These are phyloP conservation scores for honey bee (Apis mellifera) DNA, from an alignment of 1,140 invertebrate species.

Conservation along the genomic window DNA sequence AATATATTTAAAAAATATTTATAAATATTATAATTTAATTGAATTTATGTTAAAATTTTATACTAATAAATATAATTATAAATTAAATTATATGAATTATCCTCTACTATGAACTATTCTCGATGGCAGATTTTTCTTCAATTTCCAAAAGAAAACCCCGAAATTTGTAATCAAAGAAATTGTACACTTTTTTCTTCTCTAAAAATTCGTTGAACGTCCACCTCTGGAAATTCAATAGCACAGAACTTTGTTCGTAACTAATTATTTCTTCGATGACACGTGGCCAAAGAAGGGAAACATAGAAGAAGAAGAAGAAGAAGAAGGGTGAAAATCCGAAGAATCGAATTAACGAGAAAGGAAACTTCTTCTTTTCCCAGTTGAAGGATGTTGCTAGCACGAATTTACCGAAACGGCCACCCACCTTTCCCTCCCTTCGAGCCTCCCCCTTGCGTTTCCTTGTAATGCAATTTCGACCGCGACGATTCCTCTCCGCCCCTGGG, in stretches of 20 bases:
- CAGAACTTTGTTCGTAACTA: background rate
- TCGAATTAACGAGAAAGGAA: slow-evolving; percentile 39
- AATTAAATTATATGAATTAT: no score
- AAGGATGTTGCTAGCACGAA: slow-evolving; percentile 1
- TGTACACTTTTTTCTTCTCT: background rate
- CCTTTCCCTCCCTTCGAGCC: background rate
- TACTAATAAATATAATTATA: no score
- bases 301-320: background rate
- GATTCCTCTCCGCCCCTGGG: background rate
- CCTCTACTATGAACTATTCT: no score
- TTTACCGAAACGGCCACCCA: background rate
- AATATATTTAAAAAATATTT: no score
- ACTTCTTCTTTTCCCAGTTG: background rate
- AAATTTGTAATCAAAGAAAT: no score
- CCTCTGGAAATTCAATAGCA: background rate
- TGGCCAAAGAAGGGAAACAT: no score
- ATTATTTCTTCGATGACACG: slow-evolving; percentile 26
- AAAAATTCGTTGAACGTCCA: slow-evolving; percentile 10
- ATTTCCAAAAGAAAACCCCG: no score
- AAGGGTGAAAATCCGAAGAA: slow-evolving; percentile 17
- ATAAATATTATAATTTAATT: no score
- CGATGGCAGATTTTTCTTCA: no score
- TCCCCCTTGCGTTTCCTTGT: background rate
- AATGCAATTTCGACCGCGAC: slow-evolving; percentile 15
- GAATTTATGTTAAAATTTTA: no score